Conservation (phyloP, 2,797 vertebrate species). For the Huso huso region DNA sequence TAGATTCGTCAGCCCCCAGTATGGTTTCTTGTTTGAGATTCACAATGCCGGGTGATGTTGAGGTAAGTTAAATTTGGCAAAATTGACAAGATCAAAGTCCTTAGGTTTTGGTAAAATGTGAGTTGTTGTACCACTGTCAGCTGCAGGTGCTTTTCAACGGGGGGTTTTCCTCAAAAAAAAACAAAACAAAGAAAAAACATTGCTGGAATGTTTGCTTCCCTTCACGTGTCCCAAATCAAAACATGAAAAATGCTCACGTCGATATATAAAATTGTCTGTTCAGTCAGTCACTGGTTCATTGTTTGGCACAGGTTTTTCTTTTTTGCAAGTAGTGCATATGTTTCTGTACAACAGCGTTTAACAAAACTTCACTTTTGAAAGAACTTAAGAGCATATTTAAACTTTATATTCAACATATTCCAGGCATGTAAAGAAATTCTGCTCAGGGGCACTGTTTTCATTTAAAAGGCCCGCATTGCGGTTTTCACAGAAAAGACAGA, state of each 20-base stretch:
- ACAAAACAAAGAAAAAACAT: constrained; percentile 57
- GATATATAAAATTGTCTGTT: constrained; percentile 85
- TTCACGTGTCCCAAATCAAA: constrained; percentile 76
- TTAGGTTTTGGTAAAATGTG: constrained; percentile 87
- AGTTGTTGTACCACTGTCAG: constrained; percentile 75
- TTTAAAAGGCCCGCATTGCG: constrained; percentile 75
- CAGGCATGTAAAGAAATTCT: constrained; percentile 62
- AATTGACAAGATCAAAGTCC: constrained; percentile 71
- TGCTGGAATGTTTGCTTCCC: constrained; percentile 79
- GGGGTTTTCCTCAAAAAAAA: constrained; percentile 52
- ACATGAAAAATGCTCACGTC: constrained; percentile 84
- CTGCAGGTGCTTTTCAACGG: constrained; percentile 85
- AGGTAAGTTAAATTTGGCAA: constrained; percentile 97
- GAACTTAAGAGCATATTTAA: constrained; percentile 49
- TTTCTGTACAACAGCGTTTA: constrained; percentile 92
- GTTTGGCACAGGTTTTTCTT: constrained; percentile 89
- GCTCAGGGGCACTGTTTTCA: constrained; percentile 78
- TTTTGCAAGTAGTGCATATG: constrained; percentile 91
- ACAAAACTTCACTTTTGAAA: constrained; percentile 59
- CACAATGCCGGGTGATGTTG: constrained; percentile 79
- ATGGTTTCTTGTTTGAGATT: constrained; percentile 61
- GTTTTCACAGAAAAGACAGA: constrained; percentile 53
- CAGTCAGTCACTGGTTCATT: constrained; percentile 82
- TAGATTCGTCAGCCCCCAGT: constrained; percentile 46
- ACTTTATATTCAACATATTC: constrained; percentile 43